Evolutionary conservation across 1,140 invertebrate genomes (phyloP).

Genomic region (Adelges cooleyi): DNA sequence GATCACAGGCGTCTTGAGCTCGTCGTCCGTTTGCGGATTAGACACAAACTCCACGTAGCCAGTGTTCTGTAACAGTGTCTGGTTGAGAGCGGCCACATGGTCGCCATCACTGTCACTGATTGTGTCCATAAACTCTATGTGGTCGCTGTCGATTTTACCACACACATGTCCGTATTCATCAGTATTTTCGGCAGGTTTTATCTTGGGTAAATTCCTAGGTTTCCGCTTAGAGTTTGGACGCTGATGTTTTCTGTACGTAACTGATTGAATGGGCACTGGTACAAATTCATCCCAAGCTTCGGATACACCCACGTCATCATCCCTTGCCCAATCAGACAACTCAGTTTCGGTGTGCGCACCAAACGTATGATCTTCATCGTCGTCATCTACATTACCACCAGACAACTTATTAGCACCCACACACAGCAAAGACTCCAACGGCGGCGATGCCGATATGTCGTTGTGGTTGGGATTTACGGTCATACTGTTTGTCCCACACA

Average conservation of each 20-base stretch:
- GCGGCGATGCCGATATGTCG: background rate
- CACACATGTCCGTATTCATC: slow-evolving; percentile 40
- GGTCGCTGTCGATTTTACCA: slow-evolving; percentile 40
- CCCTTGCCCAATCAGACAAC: slow-evolving; percentile 70
- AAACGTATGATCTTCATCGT: slow-evolving; percentile 42
- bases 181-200: slow-evolving; percentile 38
- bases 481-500: background rate
- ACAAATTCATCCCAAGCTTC: slow-evolving; percentile 58
- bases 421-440: background rate
- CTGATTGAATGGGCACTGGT: slow-evolving; percentile 45
- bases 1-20: slow-evolving; percentile 29
- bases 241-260: slow-evolving; percentile 42
- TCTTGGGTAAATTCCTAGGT: slow-evolving; percentile 34
- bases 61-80: slow-evolving; percentile 45
- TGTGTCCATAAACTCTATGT: slow-evolving; percentile 64
- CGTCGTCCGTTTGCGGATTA: slow-evolving; percentile 32
- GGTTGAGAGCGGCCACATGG: slow-evolving; percentile 39
- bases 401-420: background rate
- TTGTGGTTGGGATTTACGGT: background rate
- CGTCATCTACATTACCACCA: slow-evolving; percentile 13
- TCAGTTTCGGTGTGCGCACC: slow-evolving; percentile 69
- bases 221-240: slow-evolving; percentile 37
- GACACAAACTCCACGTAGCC: slow-evolving; percentile 56
- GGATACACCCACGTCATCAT: slow-evolving; percentile 52
- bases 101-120: slow-evolving; percentile 42